Evolutionary conservation across 2,888 invertebrate genomes (phyloP).

Genomic region (Leucophenga maculata): DNA sequence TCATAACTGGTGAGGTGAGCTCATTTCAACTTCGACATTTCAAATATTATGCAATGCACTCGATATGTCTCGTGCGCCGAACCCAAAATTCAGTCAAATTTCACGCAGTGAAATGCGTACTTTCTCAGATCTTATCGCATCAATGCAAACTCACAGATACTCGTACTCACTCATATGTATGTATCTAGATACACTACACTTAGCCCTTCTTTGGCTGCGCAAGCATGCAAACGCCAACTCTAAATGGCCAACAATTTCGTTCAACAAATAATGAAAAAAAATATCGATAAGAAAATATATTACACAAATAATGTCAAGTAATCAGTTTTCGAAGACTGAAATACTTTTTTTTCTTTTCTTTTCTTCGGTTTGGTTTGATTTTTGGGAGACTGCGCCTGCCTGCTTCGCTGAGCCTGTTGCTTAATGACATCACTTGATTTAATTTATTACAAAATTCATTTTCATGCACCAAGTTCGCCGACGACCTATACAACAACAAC

Average conservation of each 20-base stretch:
- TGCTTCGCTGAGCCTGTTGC: conserved; percentile 31
- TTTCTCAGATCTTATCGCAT: conserved; percentile 8
- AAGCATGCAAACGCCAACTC: neutral
- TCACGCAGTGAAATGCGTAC: neutral
- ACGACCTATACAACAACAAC: conserved; percentile 2
- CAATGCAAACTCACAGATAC: neutral
- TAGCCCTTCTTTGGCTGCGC: neutral
- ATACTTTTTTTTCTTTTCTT: no score
- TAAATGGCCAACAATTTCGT: neutral
- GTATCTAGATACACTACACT: neutral
- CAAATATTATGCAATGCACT: neutral
- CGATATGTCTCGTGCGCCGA: no score
- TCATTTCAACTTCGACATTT: no score
- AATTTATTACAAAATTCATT: conserved; percentile 48
- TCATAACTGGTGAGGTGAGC: no score
- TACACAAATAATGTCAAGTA: conserved; percentile 22
- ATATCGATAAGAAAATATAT: conserved; percentile 12
- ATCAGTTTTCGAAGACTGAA: no score
- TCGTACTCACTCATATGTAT: neutral
- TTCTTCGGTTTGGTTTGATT: no score
- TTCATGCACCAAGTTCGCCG: conserved; percentile 7
- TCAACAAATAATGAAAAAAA: neutral
- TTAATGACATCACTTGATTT: conserved; percentile 59
- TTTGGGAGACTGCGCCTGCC: neutral
- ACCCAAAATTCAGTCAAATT: no score